Percentiles rank a stretch among this genome's conserved stretches.
phyloP scores from a whole-genome alignment of 2,797 vertebrate species.

The Rhinophrynus dorsalis region DNA sequence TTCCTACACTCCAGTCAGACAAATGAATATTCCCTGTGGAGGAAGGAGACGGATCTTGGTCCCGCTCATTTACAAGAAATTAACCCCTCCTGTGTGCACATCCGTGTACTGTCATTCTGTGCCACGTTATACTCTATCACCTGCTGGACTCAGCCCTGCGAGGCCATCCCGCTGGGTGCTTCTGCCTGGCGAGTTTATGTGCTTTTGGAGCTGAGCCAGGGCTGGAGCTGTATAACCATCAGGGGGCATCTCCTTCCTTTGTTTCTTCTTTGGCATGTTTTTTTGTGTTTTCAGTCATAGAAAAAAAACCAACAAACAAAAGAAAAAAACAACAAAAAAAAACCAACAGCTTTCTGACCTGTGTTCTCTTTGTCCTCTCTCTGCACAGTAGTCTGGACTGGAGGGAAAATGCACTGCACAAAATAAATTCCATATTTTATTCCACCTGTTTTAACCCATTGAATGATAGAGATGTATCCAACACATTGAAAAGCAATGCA shows the following conservation, averaged over 20 bases:
- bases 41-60: conserved; percentile 19
- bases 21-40: conserved; percentile 36
- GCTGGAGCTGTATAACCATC: conserved; percentile 38
- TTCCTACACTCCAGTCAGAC: conserved; percentile 38
- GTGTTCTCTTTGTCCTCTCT: background rate
- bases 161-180: conserved; percentile 26
- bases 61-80: conserved; percentile 34
- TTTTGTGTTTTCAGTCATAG: conserved; percentile 24
- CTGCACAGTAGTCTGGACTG: background rate
- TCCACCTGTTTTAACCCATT: too few relatives aligned
- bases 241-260: conserved; percentile 39
- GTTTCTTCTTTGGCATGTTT: conserved; percentile 35
- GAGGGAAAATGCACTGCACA: too few relatives aligned
- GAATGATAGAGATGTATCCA: too few relatives aligned
- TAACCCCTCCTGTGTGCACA: conserved; percentile 31
- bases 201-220: conserved; percentile 38
- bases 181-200: conserved; percentile 27
- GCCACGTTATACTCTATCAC: conserved; percentile 34
- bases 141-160: conserved; percentile 40
- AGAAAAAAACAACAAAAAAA: too few relatives aligned
- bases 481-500: too few relatives aligned
- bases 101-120: conserved; percentile 23
- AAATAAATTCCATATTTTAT: too few relatives aligned
- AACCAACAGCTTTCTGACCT: too few relatives aligned
- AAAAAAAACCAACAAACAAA: too few relatives aligned